Percentiles rank a stretch among this genome's conserved stretches.
Evolutionary conservation across 2,113 vertebrate genomes (phyloP).

Genomic region (Phodopus roborovskii): DNA sequence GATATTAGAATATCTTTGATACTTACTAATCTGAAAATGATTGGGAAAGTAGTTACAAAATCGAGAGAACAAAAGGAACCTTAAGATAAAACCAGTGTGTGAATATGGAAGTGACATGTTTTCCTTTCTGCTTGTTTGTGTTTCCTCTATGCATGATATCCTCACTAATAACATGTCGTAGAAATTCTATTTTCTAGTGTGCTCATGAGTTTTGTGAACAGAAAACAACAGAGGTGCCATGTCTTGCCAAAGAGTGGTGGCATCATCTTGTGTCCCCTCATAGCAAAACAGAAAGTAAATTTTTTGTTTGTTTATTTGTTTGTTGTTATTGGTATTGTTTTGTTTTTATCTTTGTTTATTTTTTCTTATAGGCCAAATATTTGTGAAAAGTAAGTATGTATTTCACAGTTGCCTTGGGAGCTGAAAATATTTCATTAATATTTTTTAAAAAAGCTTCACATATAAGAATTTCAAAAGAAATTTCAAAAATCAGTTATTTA

Average conservation of each 20-base stretch:
- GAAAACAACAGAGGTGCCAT: rapidly evolving
- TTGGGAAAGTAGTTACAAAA: background rate
- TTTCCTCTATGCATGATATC: background rate
- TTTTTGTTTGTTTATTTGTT: background rate
- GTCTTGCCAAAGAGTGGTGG: background rate
- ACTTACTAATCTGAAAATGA: background rate
- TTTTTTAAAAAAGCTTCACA: background rate
- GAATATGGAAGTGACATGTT: background rate
- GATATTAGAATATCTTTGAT: background rate
- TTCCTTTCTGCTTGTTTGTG: background rate
- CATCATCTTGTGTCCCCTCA: background rate
- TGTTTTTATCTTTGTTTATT: background rate
- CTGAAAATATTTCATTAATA: background rate
- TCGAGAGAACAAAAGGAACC: background rate
- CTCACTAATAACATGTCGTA: background rate
- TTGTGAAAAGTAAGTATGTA: slow-evolving; percentile 6
- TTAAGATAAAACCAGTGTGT: background rate
- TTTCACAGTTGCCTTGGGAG: background rate
- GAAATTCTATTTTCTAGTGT: background rate
- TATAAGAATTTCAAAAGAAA: background rate
- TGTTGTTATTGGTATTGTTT: background rate
- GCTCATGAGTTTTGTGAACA: background rate
- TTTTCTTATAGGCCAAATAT: background rate
- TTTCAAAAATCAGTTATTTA: background rate
- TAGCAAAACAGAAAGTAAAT: background rate